Base-by-base conservation (phyloP, 1,140 invertebrate genomes). In the Pogonus chalceus region DNA sequence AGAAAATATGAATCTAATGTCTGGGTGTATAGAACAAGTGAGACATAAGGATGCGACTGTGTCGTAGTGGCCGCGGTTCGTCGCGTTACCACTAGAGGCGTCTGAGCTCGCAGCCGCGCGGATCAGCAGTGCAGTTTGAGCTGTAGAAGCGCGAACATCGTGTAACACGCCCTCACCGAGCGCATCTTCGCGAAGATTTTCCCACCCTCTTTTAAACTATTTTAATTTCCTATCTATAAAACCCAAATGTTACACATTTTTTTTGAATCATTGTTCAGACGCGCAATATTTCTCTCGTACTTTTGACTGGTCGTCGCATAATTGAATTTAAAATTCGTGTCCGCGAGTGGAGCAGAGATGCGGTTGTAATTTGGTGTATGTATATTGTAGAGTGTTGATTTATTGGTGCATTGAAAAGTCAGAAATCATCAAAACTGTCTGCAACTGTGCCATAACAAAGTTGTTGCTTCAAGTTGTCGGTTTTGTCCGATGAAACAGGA, bases 81-180 rank as follows among this genome's bases (percentile, higher is more conserved):
- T 7, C 37, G 37, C 37, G 9, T 16, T 18, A 16, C 37, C 37
- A 43, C 37, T 18, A 18, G 37, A 31, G 9, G 37, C 37, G 37
- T 43, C 37, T 18, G 18, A 43, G 7, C 9, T 7, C 3, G 7
- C 37, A 43, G 37, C 37, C 7, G 37, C 18, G 9, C 37, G 18
- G 37, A 43, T 43, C 37, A 43, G 37, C 37, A 43, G 37, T 43
- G 37, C 37, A 43, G 37, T 43, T 43, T 43, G 37, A 43, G 37
- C 37, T 43, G 37, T 18, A 43, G 37, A 43, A 43, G 37, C 37
- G 37, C 37, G 37, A 12, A 43, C 37, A 43, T 18, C 37, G 37
- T 43, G 9, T 4, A 16, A 43, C 3, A 43, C 37, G 37, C 37
- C 37, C 37, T 43, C 37, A 14, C 26, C 26, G 37, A 7, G 9